Percentiles rank a stretch among this genome's conserved stretches.
Conservation (phyloP, 2,888 invertebrate species). For the Eupeodes latifasciatus region DNA sequence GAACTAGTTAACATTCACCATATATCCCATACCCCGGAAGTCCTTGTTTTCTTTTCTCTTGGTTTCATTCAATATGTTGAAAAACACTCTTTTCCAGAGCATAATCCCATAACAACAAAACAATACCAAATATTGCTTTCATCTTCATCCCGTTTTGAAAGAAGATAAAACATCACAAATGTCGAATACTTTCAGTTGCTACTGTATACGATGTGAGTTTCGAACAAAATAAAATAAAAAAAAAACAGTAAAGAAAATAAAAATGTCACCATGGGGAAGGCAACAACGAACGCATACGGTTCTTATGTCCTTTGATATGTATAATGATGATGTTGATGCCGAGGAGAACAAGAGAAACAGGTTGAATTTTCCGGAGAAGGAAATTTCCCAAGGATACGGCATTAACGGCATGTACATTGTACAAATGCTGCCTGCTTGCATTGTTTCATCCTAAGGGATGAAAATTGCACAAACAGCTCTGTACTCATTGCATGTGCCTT, state of each 20-base stretch:
- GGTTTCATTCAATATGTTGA: slow-evolving; percentile 46
- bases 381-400: slow-evolving; percentile 60
- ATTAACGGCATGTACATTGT: neutral
- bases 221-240: neutral
- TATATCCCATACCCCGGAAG: slow-evolving; percentile 48
- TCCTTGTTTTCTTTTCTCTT: slow-evolving; percentile 47
- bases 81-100: slow-evolving; percentile 38
- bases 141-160: neutral
- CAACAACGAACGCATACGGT: neutral
- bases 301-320: neutral
- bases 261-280: slow-evolving; percentile 59
- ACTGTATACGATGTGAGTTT: neutral
- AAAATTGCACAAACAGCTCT: slow-evolving; percentile 17
- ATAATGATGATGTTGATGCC: too few species aligned
- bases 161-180: slow-evolving; percentile 23
- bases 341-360: slow-evolving; percentile 49
- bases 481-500: neutral
- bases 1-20: slow-evolving; percentile 66
- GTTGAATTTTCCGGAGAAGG: slow-evolving; percentile 69
- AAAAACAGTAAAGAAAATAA: neutral
- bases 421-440: slow-evolving; percentile 35
- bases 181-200: slow-evolving; percentile 52
- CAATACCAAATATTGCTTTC: neutral
- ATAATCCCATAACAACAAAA: slow-evolving; percentile 44
- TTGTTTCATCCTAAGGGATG: slow-evolving; percentile 63